phyloP scores from a whole-genome alignment of 2,113 vertebrate genomes.

The Protobothrops flavoviridis region DNA sequence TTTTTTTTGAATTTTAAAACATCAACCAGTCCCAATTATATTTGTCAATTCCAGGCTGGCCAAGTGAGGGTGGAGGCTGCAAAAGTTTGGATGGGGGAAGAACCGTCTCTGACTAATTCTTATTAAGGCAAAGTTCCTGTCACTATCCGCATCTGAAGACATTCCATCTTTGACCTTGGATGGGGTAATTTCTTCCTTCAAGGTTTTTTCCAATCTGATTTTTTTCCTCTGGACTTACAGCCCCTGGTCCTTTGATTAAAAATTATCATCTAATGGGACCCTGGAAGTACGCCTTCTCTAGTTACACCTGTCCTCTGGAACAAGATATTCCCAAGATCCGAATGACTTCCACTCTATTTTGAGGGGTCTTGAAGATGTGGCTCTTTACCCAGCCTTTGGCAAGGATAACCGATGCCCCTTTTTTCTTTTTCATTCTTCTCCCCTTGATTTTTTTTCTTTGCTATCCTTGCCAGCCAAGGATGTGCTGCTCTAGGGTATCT shows the following conservation, averaged over 20 bases:
- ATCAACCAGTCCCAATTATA: not conserved
- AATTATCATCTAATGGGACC: not conserved
- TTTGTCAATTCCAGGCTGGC: not conserved
- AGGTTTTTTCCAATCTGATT: not conserved
- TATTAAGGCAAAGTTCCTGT: not conserved
- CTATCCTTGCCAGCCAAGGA: not conserved
- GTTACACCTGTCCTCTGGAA: not conserved
- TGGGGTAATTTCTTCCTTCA: not conserved
- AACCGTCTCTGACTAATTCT: not conserved
- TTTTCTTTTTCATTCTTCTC: not conserved
- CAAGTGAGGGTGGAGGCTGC: not conserved
- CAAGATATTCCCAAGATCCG: not conserved
- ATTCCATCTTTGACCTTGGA: not conserved
- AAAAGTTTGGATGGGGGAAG: not conserved
- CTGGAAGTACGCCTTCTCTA: not conserved
- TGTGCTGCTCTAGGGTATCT: not conserved
- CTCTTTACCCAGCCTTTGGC: not conserved
- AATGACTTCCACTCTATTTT: not conserved
- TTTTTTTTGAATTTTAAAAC: not conserved
- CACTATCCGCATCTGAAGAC: not conserved
- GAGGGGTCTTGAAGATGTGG: not conserved
- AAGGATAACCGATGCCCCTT: not conserved
- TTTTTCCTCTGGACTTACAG: not conserved
- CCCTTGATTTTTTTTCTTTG: not conserved
- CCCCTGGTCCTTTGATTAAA: not conserved